These are phyloP conservation scores for Genyomyrus donnyi DNA, from an alignment of 2,113 vertebrate species.

Conservation along the genomic window DNA sequence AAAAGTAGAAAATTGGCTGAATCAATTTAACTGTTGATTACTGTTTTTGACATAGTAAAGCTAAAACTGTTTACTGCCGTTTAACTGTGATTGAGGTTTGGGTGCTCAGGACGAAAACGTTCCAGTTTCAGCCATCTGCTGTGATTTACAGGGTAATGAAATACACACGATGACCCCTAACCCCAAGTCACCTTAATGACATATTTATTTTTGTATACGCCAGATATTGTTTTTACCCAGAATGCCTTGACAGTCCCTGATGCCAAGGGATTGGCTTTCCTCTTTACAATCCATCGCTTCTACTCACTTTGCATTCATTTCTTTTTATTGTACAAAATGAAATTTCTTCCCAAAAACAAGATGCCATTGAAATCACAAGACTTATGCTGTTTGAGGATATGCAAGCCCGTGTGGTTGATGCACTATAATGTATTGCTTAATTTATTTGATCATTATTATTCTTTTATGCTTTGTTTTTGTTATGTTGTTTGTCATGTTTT, in stretches of 20 bases:
- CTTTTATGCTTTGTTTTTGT: constrained; percentile 15
- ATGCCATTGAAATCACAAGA: constrained; percentile 41
- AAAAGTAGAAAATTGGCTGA: background rate
- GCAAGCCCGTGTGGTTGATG: constrained; percentile 59
- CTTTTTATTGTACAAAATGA: constrained; percentile 48
- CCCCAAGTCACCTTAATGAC: background rate
- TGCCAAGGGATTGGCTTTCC: constrained; percentile 5
- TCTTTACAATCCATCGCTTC: constrained; percentile 49
- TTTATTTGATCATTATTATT: constrained; percentile 53
- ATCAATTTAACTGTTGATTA: background rate
- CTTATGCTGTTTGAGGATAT: constrained; percentile 27
- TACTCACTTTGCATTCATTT: constrained; percentile 69
- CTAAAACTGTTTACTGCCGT: background rate
- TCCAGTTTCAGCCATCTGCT: constrained; percentile 1
- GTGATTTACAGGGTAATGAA: background rate
- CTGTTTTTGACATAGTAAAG: background rate
- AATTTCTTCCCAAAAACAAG: constrained; percentile 12
- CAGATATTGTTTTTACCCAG: background rate
- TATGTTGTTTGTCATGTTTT: constrained; percentile 19
- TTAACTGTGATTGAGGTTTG: background rate
- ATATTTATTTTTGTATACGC: background rate
- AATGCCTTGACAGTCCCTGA: background rate
- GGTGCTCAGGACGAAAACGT: background rate
- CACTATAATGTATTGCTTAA: constrained; percentile 57
- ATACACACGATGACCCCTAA: background rate